Evolutionary conservation across 2,888 invertebrate species (phyloP).

Genomic region (Eulithis testata): DNA sequence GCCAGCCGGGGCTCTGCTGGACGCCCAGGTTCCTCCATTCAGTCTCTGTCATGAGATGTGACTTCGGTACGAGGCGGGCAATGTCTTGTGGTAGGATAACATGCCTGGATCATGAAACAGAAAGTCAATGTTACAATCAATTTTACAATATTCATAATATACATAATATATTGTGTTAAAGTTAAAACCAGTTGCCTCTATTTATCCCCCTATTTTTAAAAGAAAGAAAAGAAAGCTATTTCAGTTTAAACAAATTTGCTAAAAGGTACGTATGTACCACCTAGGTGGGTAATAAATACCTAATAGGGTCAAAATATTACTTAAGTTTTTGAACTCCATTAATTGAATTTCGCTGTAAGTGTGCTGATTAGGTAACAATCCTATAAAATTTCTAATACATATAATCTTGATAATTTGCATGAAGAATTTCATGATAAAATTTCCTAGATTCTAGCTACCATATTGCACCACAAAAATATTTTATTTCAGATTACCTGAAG

Average conservation of each 20-base stretch:
- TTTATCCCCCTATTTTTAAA: no score
- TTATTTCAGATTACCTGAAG: neutral
- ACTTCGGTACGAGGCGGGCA: slow-evolving; percentile 93
- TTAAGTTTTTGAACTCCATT: no score
- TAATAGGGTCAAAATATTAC: no score
- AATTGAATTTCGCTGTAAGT: neutral
- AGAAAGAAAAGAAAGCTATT: no score
- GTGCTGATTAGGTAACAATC: slow-evolving; percentile 1
- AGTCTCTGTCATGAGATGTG: slow-evolving; percentile 96
- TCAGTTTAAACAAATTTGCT: neutral
- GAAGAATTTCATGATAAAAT: neutral
- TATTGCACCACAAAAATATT: slow-evolving; percentile 15
- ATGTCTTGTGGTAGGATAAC: slow-evolving; percentile 95
- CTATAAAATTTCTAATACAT: neutral
- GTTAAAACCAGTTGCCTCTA: no score
- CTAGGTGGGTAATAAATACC: no score
- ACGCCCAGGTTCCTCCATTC: slow-evolving; percentile 98
- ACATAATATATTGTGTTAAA: no score
- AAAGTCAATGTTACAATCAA: neutral
- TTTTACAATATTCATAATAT: neutral
- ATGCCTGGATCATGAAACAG: slow-evolving; percentile 85
- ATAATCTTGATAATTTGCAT: neutral
- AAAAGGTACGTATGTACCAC: no score
- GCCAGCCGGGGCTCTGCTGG: slow-evolving; percentile 94
- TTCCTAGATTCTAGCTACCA: neutral